Base-by-base conservation (phyloP, 2,797 vertebrate genomes). In the Chloroceryle inda region DNA sequence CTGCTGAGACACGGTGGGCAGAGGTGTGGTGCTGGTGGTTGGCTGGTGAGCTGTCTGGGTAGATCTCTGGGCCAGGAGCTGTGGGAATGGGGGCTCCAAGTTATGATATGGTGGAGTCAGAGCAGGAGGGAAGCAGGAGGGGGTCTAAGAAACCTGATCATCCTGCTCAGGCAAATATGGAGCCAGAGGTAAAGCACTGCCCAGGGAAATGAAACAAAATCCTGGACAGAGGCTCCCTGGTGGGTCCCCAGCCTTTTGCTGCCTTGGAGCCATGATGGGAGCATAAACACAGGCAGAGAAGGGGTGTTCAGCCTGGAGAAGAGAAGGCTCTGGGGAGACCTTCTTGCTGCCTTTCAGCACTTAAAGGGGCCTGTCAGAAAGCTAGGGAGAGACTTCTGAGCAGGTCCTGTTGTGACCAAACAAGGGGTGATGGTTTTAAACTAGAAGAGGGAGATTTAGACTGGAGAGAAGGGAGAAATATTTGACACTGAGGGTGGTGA, bases 11-110 rank as follows among this genome's bases (percentile, higher is more conserved):
- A 2, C 10, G 47, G 35, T 33, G 35, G 50, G n/a, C 33, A 53
- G 55, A 24, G 23, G 23, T 19, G 29, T 17, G 38, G 20, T 50
- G 56, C 24, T 10, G 35, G 55, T 37, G n/a, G 20, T 35, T 33
- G n/a, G n/a, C 38, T 0, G 0, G 37, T 71, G 63, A n/a, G 9
- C 0, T 1, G 33, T 8, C 22, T 66, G 45, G 18, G 44, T 8
- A 13, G 7, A 16, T 4, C 29, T 35, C 52, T 61, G 40, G 24
- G 21, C 10, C 29, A 27, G 59, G 33, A 35, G 6, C 45, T 17
- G 33, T n/a, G 14, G 44, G 66, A 64, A 31, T 8, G 44, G n/a
- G 15, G 11, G 22, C 14, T 85, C 18, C 0, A 1, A 35, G 67
- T 26, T 1, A 0, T 2, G 17, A 29, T 11, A 16, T 13, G 20